Evolutionary conservation across 2,113 vertebrate genomes (phyloP).

Genomic region (Spilogale gracilis): DNA sequence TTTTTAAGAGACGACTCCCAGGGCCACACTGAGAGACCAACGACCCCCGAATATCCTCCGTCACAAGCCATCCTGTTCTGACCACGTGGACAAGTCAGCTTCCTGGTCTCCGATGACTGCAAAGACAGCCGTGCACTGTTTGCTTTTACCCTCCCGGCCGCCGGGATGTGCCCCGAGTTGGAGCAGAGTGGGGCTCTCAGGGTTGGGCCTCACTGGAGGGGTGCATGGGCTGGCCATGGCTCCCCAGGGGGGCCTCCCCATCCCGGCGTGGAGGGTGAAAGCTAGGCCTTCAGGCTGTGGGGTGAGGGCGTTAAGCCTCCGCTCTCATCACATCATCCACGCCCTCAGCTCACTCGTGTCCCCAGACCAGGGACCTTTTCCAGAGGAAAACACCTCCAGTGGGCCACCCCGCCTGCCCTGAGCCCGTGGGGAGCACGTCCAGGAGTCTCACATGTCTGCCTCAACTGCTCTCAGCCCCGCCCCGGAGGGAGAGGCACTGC

Average conservation of each 20-base stretch:
- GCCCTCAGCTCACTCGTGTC: neutral
- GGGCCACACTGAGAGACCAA: neutral
- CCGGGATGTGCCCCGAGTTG: accelerated
- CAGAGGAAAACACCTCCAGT: neutral
- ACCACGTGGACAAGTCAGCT: too few relatives aligned
- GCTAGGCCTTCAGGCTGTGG: neutral
- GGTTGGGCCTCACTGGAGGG: neutral
- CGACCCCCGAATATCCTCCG: neutral
- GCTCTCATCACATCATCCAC: too few relatives aligned
- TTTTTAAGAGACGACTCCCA: neutral
- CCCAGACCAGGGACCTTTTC: neutral
- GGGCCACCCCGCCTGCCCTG: neutral
- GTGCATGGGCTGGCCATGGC: accelerated
- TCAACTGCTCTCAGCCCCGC: accelerated
- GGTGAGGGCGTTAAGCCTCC: neutral
- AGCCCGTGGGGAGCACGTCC: accelerated
- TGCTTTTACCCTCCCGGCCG: neutral
- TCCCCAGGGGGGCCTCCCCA: neutral
- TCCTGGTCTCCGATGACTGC: neutral
- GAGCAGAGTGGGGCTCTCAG: neutral
- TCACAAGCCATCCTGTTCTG: too few relatives aligned
- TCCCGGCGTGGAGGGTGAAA: neutral
- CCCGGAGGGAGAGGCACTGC: neutral
- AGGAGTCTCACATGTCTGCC: neutral
- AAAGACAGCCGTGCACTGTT: too few relatives aligned